These are phyloP conservation scores for Ariolimax columbianus DNA, from an alignment of 2,888 invertebrate species.

Conservation along the genomic window DNA sequence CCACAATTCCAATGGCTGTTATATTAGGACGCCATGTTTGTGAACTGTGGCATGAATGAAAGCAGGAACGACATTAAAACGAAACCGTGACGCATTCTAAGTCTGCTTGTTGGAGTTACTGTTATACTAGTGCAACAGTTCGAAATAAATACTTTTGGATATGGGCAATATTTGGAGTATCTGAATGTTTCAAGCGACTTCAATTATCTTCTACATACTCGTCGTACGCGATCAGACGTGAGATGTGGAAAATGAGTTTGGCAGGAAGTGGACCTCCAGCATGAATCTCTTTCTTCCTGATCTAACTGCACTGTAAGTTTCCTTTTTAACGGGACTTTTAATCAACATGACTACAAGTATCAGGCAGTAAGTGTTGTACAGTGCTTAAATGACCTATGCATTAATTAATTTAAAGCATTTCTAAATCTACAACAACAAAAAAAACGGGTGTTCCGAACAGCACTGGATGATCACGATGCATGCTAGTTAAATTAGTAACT, in stretches of 20 bases:
- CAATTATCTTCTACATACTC: not conserved
- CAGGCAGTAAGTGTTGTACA: too few relatives aligned
- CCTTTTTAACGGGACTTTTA: too few relatives aligned
- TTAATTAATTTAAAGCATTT: too few relatives aligned
- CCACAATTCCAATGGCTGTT: constrained; percentile 56
- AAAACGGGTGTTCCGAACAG: too few relatives aligned
- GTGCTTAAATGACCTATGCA: too few relatives aligned
- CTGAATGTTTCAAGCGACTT: not conserved
- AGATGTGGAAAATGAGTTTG: not conserved
- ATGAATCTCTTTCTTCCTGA: constrained; percentile 24
- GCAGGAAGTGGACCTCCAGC: constrained; percentile 39
- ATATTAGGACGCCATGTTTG: constrained; percentile 55
- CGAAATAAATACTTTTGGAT: not conserved
- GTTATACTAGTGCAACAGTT: not conserved
- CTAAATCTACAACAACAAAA: too few relatives aligned
- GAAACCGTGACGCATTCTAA: constrained; percentile 13
- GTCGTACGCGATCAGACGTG: not conserved
- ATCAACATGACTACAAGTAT: too few relatives aligned
- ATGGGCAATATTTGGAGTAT: not conserved
- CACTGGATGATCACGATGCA: too few relatives aligned
- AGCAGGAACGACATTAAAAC: constrained; percentile 48
- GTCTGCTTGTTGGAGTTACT: not conserved
- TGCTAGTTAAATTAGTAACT: too few relatives aligned
- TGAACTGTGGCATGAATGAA: constrained; percentile 47
- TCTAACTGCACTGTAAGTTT: not conserved